Conservation (phyloP, 2,113 vertebrate genomes). For the Apodemus speciosus region DNA sequence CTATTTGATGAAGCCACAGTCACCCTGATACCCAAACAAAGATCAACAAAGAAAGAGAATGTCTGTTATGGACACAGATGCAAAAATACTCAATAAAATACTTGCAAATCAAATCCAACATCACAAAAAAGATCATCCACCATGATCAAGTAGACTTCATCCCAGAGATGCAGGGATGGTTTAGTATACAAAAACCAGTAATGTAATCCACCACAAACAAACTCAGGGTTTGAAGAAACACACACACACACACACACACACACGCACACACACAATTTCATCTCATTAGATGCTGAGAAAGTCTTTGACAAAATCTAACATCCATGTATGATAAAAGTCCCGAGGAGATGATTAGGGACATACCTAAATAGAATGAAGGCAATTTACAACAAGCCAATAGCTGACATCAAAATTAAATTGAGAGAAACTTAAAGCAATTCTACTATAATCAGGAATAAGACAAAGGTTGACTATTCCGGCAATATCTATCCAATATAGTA, state of each 20-base stretch:
- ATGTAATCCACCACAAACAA: neutral
- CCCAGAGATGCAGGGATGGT: neutral
- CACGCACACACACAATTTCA: neutral
- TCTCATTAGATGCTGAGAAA: neutral
- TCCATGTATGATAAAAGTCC: neutral
- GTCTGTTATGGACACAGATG: neutral
- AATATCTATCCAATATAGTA: neutral
- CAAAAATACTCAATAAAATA: neutral
- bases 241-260: neutral
- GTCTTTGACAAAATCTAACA: neutral
- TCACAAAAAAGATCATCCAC: neutral
- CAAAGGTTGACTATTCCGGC: neutral
- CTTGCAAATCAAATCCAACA: neutral
- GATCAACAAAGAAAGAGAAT: neutral
- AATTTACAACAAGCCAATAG: neutral
- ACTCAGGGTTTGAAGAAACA: neutral
- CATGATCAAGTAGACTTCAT: neutral
- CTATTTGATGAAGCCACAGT: neutral
- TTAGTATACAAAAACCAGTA: neutral
- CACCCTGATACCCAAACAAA: neutral
- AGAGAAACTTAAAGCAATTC: neutral
- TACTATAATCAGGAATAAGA: neutral
- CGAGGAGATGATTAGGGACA: neutral
- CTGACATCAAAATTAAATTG: neutral
- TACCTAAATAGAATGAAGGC: neutral